Evolutionary conservation across 2,888 invertebrate species (phyloP).

Genomic region (Scaptomyza polygonia): DNA sequence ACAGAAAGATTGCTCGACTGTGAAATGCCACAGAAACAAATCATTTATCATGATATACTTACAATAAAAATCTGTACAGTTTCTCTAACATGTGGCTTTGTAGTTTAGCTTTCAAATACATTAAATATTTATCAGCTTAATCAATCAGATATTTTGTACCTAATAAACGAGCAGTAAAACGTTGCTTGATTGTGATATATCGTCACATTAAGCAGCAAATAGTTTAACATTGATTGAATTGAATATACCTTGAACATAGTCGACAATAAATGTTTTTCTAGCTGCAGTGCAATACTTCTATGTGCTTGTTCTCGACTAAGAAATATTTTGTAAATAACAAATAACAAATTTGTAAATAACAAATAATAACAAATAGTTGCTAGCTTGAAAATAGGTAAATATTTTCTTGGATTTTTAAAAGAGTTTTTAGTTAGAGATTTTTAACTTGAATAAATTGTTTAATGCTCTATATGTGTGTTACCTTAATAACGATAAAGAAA

Average conservation of each 20-base stretch:
- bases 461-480: too few species aligned
- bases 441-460: too few species aligned
- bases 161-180: not conserved
- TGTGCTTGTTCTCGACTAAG: not conserved
- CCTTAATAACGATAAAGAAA: too few species aligned
- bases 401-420: too few species aligned
- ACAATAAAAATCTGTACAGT: not conserved
- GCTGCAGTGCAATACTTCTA: too few species aligned
- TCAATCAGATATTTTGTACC: not conserved
- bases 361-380: too few species aligned
- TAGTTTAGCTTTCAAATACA: not conserved
- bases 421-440: too few species aligned
- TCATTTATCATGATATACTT: not conserved
- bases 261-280: too few species aligned
- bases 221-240: not conserved
- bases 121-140: not conserved
- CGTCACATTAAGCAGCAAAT: not conserved
- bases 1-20: not conserved
- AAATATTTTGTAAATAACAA: not conserved
- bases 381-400: too few species aligned
- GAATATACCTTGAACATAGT: not conserved
- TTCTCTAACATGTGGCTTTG: not conserved
- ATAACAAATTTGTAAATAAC: too few species aligned
- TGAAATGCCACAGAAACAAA: not conserved
- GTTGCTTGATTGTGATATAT: not conserved